A percentile compares a stretch with the other conserved stretches of the same genome.
Evolutionary conservation across 2,797 vertebrate genomes (phyloP).

Genomic region (Pipistrellus nathusii): DNA sequence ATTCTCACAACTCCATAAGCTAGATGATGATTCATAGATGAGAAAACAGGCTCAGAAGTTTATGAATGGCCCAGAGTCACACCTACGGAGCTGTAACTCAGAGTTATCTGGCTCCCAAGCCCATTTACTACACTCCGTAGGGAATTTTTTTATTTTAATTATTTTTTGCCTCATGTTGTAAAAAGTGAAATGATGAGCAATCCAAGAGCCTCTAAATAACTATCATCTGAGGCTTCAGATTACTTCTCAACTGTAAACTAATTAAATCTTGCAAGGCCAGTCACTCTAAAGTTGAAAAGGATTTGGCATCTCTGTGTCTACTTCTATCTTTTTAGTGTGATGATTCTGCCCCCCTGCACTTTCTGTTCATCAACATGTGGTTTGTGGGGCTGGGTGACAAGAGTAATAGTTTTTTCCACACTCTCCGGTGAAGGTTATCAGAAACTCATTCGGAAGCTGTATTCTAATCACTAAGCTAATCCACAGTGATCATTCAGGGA

Average conservation of each 20-base stretch:
- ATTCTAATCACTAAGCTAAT: neutral
- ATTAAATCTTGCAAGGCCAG: constrained; percentile 63
- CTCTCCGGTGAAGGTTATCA: constrained; percentile 12
- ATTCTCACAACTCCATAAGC: neutral
- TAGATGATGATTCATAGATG: constrained; percentile 1
- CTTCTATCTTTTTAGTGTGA: constrained; percentile 34
- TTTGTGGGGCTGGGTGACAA: neutral
- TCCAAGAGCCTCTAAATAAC: constrained; percentile 73
- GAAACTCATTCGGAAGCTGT: constrained; percentile 34
- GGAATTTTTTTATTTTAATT: constrained; percentile 3
- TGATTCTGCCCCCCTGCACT: neutral
- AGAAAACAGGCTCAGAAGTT: constrained; percentile 5
- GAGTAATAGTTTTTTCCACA: neutral
- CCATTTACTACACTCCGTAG: constrained; percentile 28
- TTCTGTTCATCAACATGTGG: neutral
- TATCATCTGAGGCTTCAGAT: constrained; percentile 67
- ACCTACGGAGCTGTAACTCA: neutral
- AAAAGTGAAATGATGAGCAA: constrained; percentile 66
- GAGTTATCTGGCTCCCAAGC: neutral
- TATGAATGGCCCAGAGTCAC: neutral
- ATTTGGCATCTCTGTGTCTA: constrained; percentile 43
- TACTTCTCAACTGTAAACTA: constrained; percentile 69
- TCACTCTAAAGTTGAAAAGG: constrained; percentile 43
- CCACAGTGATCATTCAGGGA: neutral
- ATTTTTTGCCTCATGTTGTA: constrained; percentile 49